These are phyloP conservation scores for Lota lota DNA, from an alignment of 2,113 vertebrate genomes.

Conservation along the genomic window DNA sequence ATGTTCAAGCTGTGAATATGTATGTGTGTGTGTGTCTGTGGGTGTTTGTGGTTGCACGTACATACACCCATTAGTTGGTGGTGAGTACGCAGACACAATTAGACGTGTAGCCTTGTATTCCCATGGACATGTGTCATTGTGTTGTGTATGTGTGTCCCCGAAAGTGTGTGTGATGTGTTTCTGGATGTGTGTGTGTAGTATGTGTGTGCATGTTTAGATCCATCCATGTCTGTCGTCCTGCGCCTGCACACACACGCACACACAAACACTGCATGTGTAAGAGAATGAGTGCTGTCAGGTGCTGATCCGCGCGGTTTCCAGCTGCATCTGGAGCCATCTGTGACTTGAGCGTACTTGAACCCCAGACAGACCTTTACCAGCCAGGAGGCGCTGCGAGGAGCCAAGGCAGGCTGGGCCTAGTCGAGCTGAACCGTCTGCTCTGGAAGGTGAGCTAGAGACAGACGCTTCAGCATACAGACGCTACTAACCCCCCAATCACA, in stretches of 20 bases:
- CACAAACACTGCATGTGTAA: constrained; percentile 36
- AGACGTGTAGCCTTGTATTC: too few relatives aligned
- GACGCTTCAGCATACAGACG: constrained; percentile 48
- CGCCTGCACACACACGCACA: neutral
- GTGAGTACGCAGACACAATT: too few relatives aligned
- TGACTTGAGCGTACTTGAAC: constrained; percentile 72
- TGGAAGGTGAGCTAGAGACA: constrained; percentile 66
- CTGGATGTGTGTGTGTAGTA: constrained; percentile 17
- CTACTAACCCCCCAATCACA: constrained; percentile 58
- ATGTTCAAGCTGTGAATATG: constrained; percentile 68
- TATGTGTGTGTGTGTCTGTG: constrained; percentile 25
- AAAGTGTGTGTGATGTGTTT: constrained; percentile 25
- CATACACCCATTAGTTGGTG: too few relatives aligned
- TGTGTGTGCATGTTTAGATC: constrained; percentile 22
- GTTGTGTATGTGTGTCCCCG: too few relatives aligned
- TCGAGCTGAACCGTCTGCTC: constrained; percentile 68
- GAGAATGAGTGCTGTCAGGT: constrained; percentile 70
- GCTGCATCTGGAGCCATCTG: constrained; percentile 76
- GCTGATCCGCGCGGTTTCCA: constrained; percentile 67
- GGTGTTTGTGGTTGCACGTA: neutral
- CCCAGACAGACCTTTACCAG: constrained; percentile 69
- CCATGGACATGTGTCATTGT: too few relatives aligned
- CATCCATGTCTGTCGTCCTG: constrained; percentile 3
- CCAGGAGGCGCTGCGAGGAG: constrained; percentile 64
- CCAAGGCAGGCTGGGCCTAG: constrained; percentile 66